Conservation (phyloP, 2,888 invertebrate species). For the Embidobia sp. region DNA sequence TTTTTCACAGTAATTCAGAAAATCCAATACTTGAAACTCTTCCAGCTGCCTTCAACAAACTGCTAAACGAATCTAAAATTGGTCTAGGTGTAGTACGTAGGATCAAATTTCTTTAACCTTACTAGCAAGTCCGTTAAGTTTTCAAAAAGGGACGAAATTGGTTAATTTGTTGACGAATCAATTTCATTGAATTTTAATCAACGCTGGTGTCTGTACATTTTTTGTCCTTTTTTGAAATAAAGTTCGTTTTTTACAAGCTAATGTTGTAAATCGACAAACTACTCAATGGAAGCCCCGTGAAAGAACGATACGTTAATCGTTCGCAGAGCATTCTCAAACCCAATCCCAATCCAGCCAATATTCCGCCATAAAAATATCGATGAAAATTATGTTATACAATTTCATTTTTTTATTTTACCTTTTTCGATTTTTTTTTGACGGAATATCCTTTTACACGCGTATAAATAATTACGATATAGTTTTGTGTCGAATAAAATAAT, state of each 20-base stretch:
- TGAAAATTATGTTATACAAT: no score
- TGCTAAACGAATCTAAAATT: conserved; percentile 15
- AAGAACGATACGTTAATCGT: conserved; percentile 1
- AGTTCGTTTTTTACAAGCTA: no score
- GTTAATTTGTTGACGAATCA: no score
- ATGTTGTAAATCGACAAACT: no score
- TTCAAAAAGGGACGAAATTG: no score
- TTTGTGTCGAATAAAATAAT: conserved; percentile 51
- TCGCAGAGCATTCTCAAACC: conserved; percentile 33
- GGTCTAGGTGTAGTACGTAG: conserved; percentile 8
- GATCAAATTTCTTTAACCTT: conserved; percentile 7
- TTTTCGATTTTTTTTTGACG: conserved; percentile 12
- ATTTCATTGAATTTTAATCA: no score
- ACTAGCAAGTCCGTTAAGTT: no score
- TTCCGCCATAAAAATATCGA: conserved; percentile 21
- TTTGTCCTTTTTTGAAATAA: no score
- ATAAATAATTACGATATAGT: conserved; percentile 67
- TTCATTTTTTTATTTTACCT: not conserved
- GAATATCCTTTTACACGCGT: conserved; percentile 68
- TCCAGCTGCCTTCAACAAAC: conserved; percentile 34
- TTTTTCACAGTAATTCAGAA: not conserved
- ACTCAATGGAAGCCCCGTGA: conserved; percentile 2
- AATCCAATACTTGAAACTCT: conserved; percentile 15
- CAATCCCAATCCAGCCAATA: conserved; percentile 46
- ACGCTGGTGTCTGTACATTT: no score